Percentiles rank a stretch among this genome's conserved stretches.
Evolutionary conservation across 2,888 invertebrate genomes (phyloP).

Genomic region (Morpho helenor): DNA sequence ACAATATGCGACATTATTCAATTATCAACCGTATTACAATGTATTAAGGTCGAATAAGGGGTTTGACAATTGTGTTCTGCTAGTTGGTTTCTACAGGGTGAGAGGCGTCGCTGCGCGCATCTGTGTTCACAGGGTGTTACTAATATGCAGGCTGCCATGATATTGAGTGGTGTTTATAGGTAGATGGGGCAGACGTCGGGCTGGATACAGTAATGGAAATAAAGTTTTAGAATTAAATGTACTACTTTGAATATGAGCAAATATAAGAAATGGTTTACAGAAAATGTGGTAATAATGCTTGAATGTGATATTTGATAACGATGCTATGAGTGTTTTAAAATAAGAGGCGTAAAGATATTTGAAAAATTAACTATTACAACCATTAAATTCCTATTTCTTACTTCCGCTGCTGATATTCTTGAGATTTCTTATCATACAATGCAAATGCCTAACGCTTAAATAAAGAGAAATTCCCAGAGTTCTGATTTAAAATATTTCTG

Average conservation of each 20-base stretch:
- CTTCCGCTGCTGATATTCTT: too few species aligned
- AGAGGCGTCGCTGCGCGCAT: conserved; percentile 45
- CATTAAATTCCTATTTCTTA: too few species aligned
- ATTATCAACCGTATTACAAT: conserved; percentile 12
- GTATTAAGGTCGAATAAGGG: conserved; percentile 15
- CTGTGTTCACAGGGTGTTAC: conserved; percentile 43
- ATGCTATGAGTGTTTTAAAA: too few species aligned
- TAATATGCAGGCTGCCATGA: conserved; percentile 41
- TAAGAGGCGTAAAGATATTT: neutral
- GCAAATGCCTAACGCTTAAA: too few species aligned
- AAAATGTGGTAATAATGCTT: neutral
- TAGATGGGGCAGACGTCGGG: conserved; percentile 7
- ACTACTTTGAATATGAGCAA: neutral
- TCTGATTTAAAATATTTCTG: too few species aligned
- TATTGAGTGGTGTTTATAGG: conserved; percentile 22
- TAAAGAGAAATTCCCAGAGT: too few species aligned
- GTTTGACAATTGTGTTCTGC: neutral
- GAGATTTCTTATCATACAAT: too few species aligned
- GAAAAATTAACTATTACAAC: too few species aligned
- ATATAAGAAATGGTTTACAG: neutral
- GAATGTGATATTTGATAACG: too few species aligned
- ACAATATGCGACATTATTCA: neutral
- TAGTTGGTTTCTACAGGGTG: conserved; percentile 28
- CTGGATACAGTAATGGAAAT: conserved; percentile 9
- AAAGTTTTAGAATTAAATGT: conserved; percentile 8